These are phyloP conservation scores for Meta bourneti DNA, from an alignment of 2,888 invertebrate species.

Conservation along the genomic window DNA sequence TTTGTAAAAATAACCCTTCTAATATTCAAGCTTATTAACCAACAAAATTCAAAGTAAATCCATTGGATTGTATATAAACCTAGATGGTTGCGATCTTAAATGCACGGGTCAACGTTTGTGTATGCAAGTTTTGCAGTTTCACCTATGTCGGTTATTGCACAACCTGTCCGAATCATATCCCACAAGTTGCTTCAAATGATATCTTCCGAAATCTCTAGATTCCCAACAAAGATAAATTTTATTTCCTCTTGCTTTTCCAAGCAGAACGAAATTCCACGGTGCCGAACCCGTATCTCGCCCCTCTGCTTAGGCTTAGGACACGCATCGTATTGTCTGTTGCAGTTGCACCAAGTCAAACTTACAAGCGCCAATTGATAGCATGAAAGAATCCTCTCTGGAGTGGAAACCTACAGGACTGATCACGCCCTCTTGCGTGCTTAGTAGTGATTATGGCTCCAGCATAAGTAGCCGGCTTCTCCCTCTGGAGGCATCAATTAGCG, in stretches of 20 bases:
- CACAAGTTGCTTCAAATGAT: too few relatives aligned
- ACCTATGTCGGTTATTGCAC: too few relatives aligned
- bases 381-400: conserved; percentile 13
- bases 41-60: too few relatives aligned
- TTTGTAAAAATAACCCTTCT: too few relatives aligned
- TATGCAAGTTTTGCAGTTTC: too few relatives aligned
- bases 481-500: conserved; percentile 55
- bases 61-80: too few relatives aligned
- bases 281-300: background rate
- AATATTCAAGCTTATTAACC: too few relatives aligned
- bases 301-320: background rate
- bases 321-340: background rate
- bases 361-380: background rate
- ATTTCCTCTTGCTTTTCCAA: background rate
- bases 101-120: too few relatives aligned
- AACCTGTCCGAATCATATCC: too few relatives aligned
- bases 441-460: conserved; percentile 30
- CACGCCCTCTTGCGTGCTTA: conserved; percentile 51
- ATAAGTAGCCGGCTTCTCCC: background rate
- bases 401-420: background rate
- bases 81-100: too few relatives aligned
- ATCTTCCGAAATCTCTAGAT: background rate
- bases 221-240: background rate
- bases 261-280: background rate
- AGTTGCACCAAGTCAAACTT: background rate